These are phyloP conservation scores for Pao palembangensis DNA, from an alignment of 2,113 vertebrate species.

Conservation along the genomic window DNA sequence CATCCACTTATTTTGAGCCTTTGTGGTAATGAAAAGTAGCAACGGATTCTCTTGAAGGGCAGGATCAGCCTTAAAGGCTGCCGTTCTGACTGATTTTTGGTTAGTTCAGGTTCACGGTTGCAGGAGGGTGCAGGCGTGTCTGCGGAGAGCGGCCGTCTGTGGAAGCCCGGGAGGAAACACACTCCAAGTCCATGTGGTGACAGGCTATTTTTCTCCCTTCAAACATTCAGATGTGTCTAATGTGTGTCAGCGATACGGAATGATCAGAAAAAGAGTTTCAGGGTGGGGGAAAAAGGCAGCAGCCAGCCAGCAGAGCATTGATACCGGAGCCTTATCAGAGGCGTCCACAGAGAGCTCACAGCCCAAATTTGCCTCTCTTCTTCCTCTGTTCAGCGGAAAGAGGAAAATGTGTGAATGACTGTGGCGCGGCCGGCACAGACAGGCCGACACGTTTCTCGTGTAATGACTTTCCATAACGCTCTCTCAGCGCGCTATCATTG, in stretches of 20 bases:
- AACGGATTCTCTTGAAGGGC: too few species aligned
- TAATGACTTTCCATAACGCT: conserved; percentile 69
- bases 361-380: conserved; percentile 62
- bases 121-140: too few species aligned
- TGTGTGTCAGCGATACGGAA: conserved; percentile 49
- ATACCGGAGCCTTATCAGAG: conserved; percentile 63
- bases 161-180: too few species aligned
- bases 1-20: too few species aligned
- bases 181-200: background rate
- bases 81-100: too few species aligned
- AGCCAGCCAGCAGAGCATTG: conserved; percentile 60
- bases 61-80: too few species aligned
- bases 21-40: too few species aligned
- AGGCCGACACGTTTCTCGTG: conserved; percentile 55
- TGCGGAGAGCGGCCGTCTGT: too few species aligned
- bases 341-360: conserved; percentile 63
- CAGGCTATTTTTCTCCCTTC: conserved; percentile 29
- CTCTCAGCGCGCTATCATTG: conserved; percentile 53
- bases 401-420: conserved; percentile 30
- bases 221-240: conserved; percentile 49
- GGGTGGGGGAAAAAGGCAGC: conserved; percentile 37
- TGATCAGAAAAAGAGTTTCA: conserved; percentile 51
- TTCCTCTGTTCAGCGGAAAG: conserved; percentile 47
- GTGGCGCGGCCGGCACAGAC: conserved; percentile 25
- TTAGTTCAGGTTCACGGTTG: too few species aligned